Base-by-base conservation (phyloP, 2,888 invertebrate genomes). In the Euplagia quadripunctaria region DNA sequence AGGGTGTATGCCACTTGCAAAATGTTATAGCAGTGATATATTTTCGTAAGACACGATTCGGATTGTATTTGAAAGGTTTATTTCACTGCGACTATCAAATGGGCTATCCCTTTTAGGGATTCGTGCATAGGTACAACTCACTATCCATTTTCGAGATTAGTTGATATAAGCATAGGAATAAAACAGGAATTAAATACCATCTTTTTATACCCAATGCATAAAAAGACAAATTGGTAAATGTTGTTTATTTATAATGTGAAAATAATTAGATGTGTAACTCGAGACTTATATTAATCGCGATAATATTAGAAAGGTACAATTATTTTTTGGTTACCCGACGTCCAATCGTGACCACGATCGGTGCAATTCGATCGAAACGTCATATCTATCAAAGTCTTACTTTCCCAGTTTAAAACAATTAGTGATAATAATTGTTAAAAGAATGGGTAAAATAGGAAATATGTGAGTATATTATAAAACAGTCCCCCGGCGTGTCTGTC, bases 11-110 rank as follows among this genome's bases (percentile, higher is more conserved):
- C 87, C 76, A 83, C 83, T 90, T 87, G 91, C 89, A 89, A 86
- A 93, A 92, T 90, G 92, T 90, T 89, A 91, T 90, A 88, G 89
- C 91, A 87, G 90, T 92, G 92, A 93, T 94, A 92, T 93, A 91
- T 89, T 90, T 86, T 87, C 87, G 89, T 88, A 88, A 88, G 89
- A 88, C 89, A 88, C 87, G 87, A 89, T 91, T 92, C 90, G 88
- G 90, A 90, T 89, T 90, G 91, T 91, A 88, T 90, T 69, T 89
- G 88, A 89, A 89, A 88, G 89, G 90, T 90, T 92, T 91, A 93
- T 92, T 89, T 90, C 86, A 85, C 81, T 83, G 86, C 82, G 82
- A 82, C 82, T 83, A 87, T 84, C 81, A 83, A 81, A 79, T 79
- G 77, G 85, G 78, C 81, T 77, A 80, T 82, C 80, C 80, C 73